phyloP scores from a whole-genome alignment of 2,113 vertebrate species.

The Ameiurus melas region DNA sequence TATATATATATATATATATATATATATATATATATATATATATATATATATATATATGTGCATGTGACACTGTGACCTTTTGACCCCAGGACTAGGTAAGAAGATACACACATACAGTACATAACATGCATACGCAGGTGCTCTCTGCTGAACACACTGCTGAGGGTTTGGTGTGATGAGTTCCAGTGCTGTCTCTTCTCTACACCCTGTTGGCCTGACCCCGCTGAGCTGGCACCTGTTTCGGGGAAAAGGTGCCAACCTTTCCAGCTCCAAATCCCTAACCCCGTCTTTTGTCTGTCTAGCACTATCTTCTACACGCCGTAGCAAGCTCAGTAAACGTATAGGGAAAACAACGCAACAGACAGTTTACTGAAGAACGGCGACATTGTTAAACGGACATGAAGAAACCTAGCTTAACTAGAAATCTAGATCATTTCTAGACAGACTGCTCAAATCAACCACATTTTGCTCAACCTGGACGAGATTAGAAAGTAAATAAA shows the following conservation, averaged over 20 bases:
- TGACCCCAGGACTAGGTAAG: neutral
- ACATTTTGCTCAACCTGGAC: too few relatives aligned
- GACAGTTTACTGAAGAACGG: neutral
- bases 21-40: too few relatives aligned
- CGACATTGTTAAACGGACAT: neutral
- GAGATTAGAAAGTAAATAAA: too few relatives aligned
- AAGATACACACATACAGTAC: neutral
- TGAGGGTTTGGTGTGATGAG: neutral
- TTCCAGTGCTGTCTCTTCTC: neutral
- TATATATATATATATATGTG: neutral
- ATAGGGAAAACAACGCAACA: neutral
- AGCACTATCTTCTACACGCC: neutral
- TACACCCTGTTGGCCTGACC: neutral
- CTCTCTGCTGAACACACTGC: neutral
- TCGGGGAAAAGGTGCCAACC: neutral
- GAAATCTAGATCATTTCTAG: neutral
- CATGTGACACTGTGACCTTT: neutral
- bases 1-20: neutral
- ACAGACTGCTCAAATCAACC: too few relatives aligned
- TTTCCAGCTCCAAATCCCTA: neutral
- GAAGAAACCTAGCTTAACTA: neutral
- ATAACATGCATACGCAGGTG: too few relatives aligned
- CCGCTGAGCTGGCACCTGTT: slow-evolving; percentile 13
- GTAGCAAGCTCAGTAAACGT: neutral
- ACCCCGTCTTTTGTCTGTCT: neutral